Evolutionary conservation across 2,113 vertebrate species (phyloP).

Genomic region (Bombycilla garrulus): DNA sequence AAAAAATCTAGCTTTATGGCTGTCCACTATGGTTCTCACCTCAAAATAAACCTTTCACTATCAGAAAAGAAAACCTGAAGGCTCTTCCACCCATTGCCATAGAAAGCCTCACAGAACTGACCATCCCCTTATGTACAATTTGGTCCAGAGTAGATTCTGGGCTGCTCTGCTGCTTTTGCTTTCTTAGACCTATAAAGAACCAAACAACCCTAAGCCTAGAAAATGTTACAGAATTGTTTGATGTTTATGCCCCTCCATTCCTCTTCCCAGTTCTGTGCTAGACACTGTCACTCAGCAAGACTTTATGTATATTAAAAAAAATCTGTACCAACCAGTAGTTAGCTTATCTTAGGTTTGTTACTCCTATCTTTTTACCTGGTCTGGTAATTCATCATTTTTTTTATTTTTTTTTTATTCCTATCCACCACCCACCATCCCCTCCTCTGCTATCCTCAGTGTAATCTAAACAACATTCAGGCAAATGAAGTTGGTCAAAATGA

Average conservation of each 20-base stretch:
- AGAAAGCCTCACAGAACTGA: not conserved
- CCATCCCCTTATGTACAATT: not conserved
- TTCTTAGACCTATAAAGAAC: not conserved
- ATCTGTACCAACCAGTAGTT: not conserved
- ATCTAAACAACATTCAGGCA: not conserved
- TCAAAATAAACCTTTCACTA: not conserved
- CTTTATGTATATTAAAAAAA: fast-evolving
- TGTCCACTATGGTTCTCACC: not conserved
- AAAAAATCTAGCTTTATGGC: not conserved
- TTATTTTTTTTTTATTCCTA: not conserved
- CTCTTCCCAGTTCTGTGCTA: not conserved
- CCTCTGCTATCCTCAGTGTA: not conserved
- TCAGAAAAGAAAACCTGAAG: not conserved
- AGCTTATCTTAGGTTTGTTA: not conserved
- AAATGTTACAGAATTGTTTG: not conserved
- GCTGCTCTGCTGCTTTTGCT: not conserved
- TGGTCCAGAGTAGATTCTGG: not conserved
- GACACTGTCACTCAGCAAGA: not conserved
- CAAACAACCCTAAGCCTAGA: not conserved
- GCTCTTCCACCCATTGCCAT: not conserved
- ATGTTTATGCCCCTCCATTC: not conserved
- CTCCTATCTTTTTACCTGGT: not conserved
- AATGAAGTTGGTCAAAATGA: not conserved
- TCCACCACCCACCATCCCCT: fast-evolving
- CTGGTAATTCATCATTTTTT: not conserved